Base-by-base conservation (phyloP, 2,888 invertebrate species). In the Acronicta alni region DNA sequence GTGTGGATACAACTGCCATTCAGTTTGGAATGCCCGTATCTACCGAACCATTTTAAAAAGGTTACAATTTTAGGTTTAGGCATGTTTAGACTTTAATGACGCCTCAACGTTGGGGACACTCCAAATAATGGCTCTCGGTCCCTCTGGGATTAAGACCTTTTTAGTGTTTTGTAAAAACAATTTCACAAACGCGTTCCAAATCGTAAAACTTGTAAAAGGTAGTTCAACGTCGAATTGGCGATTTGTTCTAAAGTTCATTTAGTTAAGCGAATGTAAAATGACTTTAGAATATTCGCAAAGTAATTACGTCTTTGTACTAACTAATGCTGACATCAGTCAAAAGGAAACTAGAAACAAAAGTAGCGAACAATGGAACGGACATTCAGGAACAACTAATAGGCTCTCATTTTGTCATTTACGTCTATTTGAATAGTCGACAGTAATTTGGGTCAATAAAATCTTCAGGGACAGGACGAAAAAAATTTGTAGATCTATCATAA, bases 381-480 rank as follows among this genome's bases (percentile, higher is more conserved):
- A 52, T 61, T 64, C 35, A 43, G 65, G 67, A 70, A 68, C 63
- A 52, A 67, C 60, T 67, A 72, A 72, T 67, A 65, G 69, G 57
- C 61, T 52, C 57, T 64, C 59, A 75, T 77, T 67, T 65, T 46
- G 66, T 69, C 57, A 73, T 70, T 69, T 61, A 68, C 58, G 45
- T 51, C 62, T 64, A 67, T 80, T 79, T 77, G 64, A 75, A 79
- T 78, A 75, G 77, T 35, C 57, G 67, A 64, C 76, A 68, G 57
- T 71, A 80, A 84, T 78, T 79, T 64, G 68, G 66, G 74, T 42
- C 78, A 78, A 72, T 79, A 72, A 77, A 81, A 58, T 64, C 60
- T 72, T 56, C 57, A 66, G 48, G 60, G 75, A 60, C 69, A 38
- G 42, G 37, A 52, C 53, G 55, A 66, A 70, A 70, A 48, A 14